These are phyloP conservation scores for Gymnothorax reevesii DNA, from an alignment of 2,797 vertebrate genomes.

Conservation along the genomic window DNA sequence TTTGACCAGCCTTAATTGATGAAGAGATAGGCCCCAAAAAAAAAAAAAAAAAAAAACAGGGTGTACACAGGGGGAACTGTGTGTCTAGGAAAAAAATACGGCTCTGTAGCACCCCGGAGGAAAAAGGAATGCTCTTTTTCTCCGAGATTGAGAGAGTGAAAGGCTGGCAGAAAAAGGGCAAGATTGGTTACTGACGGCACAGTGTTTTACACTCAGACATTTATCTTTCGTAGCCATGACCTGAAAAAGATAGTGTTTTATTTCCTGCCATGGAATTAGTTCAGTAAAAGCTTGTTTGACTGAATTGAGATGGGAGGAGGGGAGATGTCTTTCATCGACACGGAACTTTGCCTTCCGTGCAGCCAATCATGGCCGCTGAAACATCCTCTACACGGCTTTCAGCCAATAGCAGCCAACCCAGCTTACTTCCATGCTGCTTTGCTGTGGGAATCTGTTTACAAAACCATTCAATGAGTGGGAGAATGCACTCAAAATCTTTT, in stretches of 20 bases:
- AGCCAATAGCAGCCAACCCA: constrained; percentile 30
- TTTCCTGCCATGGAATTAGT: not conserved
- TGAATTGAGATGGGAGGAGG: not conserved
- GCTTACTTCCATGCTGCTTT: constrained; percentile 27
- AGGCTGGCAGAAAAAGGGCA: not conserved
- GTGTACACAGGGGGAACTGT: not conserved
- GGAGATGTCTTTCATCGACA: not conserved
- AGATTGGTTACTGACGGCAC: not conserved
- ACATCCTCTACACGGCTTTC: constrained; percentile 15
- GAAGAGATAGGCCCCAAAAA: not conserved
- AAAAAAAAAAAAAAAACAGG: not conserved
- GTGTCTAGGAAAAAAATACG: not conserved
- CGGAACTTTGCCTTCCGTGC: not conserved
- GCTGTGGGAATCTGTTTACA: not conserved
- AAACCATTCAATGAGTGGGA: no score
- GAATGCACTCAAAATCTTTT: no score
- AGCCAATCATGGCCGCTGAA: not conserved
- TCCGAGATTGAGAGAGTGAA: not conserved
- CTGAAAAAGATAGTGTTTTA: not conserved
- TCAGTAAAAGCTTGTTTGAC: not conserved
- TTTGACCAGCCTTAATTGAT: not conserved
- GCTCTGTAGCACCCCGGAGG: not conserved
- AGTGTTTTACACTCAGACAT: not conserved
- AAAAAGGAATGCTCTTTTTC: not conserved
- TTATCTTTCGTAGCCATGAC: not conserved